phyloP scores from a whole-genome alignment of 2,113 vertebrate species.

The Parus major region DNA sequence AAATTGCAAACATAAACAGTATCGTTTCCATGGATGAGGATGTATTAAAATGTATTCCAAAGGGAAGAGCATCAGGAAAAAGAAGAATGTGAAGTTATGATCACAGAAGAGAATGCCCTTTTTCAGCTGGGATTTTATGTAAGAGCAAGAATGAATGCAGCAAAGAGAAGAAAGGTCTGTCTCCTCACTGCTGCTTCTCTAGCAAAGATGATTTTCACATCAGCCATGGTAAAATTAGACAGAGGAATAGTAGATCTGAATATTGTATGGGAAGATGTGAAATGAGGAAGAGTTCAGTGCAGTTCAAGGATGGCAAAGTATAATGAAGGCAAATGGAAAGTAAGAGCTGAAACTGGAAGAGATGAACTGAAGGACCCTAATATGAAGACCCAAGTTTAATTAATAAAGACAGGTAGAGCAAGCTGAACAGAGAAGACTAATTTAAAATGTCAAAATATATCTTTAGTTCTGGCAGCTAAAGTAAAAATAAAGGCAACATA shows the following conservation, averaged over 20 bases:
- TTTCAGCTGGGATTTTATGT: not conserved
- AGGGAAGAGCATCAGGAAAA: not conserved
- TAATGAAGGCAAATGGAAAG: conserved; percentile 28
- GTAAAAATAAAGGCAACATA: conserved; percentile 8
- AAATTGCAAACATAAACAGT: conserved; percentile 43
- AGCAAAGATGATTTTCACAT: not conserved
- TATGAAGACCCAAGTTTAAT: conserved; percentile 24
- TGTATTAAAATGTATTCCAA: not conserved
- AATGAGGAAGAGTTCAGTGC: not conserved
- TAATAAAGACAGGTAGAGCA: conserved; percentile 19
- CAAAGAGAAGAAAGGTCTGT: not conserved
- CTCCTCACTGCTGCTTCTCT: not conserved
- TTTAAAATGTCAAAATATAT: conserved; percentile 24
- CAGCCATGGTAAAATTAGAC: conserved; percentile 5
- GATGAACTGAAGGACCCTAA: not conserved
- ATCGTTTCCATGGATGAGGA: not conserved
- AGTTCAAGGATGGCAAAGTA: conserved; percentile 21
- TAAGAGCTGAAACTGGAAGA: not conserved
- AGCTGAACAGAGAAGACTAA: not conserved
- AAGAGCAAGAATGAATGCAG: not conserved
- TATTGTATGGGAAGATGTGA: not conserved
- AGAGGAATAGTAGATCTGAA: conserved; percentile 3
- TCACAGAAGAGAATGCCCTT: not conserved
- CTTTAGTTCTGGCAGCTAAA: not conserved
- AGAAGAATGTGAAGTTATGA: not conserved